A percentile compares a stretch with the other conserved stretches of the same genome.
phyloP scores from a whole-genome alignment of 2,888 invertebrate species.

The Macrosiphum euphorbiae region DNA sequence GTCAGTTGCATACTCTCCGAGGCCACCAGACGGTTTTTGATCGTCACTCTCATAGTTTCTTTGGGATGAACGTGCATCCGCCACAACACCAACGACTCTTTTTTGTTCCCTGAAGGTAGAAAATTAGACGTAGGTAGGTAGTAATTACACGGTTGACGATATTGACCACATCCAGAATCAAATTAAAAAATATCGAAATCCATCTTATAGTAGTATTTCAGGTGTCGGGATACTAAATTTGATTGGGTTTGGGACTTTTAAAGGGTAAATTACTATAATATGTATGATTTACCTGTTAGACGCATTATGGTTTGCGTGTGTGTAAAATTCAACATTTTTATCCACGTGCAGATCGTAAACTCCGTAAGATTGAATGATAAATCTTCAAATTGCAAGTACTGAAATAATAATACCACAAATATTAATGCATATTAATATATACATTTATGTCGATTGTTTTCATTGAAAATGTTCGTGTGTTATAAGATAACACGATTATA shows the following conservation, averaged over 20 bases:
- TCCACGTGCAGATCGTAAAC: slow-evolving; percentile 58
- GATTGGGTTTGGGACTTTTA: not conserved
- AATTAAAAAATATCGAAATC: not conserved
- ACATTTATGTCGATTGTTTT: not conserved
- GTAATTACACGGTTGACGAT: not conserved
- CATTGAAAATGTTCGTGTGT: not conserved
- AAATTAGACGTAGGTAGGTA: not conserved
- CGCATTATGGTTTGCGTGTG: slow-evolving; percentile 55
- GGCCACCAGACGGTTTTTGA: slow-evolving; percentile 46
- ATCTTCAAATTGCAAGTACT: slow-evolving; percentile 50
- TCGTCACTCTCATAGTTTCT: slow-evolving; percentile 44
- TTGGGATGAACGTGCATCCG: slow-evolving; percentile 39
- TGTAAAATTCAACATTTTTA: slow-evolving; percentile 36
- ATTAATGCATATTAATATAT: not conserved
- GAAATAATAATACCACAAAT: slow-evolving; percentile 4
- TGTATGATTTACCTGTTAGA: slow-evolving; percentile 36
- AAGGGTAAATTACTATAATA: not conserved
- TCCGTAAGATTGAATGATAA: slow-evolving; percentile 51
- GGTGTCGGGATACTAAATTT: not conserved
- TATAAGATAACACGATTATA: not conserved
- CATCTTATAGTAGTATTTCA: not conserved
- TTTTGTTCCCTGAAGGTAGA: slow-evolving; percentile 27
- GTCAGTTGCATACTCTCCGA: slow-evolving; percentile 26
- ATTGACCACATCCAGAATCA: not conserved
- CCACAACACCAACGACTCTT: slow-evolving; percentile 36